Conservation (phyloP, 2,113 vertebrate genomes). For the Phainopepla nitens region DNA sequence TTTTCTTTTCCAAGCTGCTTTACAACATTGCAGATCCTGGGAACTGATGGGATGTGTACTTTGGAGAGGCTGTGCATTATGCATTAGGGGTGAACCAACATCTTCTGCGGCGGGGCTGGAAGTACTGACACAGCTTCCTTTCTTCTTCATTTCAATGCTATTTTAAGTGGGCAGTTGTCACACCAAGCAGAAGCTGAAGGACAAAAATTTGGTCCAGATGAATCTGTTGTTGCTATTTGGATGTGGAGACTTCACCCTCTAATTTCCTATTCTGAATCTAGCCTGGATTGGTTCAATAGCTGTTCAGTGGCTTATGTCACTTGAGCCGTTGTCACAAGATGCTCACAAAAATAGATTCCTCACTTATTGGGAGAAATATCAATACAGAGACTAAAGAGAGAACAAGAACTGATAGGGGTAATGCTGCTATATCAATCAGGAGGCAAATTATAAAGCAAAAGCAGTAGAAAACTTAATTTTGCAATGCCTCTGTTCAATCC, state of each 20-base stretch:
- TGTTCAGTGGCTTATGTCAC: constrained; percentile 7
- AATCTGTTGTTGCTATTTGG: not conserved
- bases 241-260: not conserved
- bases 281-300: constrained; percentile 26
- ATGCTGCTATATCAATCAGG: not conserved
- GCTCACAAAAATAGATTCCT: constrained; percentile 30
- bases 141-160: not conserved
- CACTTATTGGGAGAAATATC: constrained; percentile 31
- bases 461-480: not conserved
- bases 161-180: constrained; percentile 14
- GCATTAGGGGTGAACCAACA: constrained; percentile 2
- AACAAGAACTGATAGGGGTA: not conserved
- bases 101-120: not conserved
- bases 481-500: not conserved
- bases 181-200: not conserved
- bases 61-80: not conserved
- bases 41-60: not conserved
- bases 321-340: constrained; percentile 9
- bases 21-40: not conserved
- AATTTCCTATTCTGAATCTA: constrained; percentile 21
- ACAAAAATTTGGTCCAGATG: not conserved
- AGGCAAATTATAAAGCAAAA: not conserved
- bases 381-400: not conserved
- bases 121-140: not conserved
- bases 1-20: constrained; percentile 6